Base-by-base conservation (phyloP, 2,888 invertebrate species). In the Acronicta aceris region DNA sequence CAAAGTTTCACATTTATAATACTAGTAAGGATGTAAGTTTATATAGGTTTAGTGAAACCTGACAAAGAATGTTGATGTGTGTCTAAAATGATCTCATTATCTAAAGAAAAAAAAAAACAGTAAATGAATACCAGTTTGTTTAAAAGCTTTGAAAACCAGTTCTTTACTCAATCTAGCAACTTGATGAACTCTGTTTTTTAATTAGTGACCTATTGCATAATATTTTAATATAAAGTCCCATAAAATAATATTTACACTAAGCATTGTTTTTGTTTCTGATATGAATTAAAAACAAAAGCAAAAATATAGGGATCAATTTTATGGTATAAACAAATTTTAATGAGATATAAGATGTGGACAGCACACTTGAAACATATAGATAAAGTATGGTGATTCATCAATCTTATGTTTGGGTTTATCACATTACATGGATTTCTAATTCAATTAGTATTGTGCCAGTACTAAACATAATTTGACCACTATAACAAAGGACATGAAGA, bases 321-420 rank as follows among this genome's bases (percentile, higher is more conserved):
- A n/a, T n/a, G 7, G 5, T n/a, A n/a, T 38, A 38, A 38, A 38
- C 38, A n/a, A 38, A n/a, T n/a, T 12, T 6, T n/a, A 38, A 6
- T 45, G 13, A 45, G 2, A 17, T 4, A 8, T n/a, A 7, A 45
- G 7, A 7, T n/a, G 21, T n/a, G 2, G 4, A 21, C 21, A 21
- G 4, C 21, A 21, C 8, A 45, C 45, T 45, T 17, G 13, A 48
- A 33, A 17, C 5, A 6, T 60, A 60, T 9, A 45, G 68, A 67
- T 62, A 53, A 45, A 21, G 53, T 47, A 40, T n/a, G 17, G 33
- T 66, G 67, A 41, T n/a, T 66, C 67, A 67, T 25, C 9, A 45
- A 43, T 15, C 17, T 17, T 42, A 0, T 17, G 10, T 5, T 41
- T 13, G 33, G 0, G 17, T 33, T 56, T 46, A 55, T 46, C 25